These are phyloP conservation scores for Galaxea fascicularis DNA, from an alignment of 92 coral and sea anemone species.

Conservation along the genomic window DNA sequence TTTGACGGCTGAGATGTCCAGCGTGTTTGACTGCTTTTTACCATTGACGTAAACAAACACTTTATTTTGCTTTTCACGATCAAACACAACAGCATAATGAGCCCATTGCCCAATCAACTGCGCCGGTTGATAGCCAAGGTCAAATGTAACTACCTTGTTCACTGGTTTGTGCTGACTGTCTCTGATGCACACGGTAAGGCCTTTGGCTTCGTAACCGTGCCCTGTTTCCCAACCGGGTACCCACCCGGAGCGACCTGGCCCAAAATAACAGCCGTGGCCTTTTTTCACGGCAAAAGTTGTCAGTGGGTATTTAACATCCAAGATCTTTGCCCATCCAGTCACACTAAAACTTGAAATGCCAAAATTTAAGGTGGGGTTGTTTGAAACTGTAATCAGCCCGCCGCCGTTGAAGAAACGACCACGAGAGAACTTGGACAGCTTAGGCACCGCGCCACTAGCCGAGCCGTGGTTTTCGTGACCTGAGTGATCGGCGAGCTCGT, in stretches of 20 bases:
- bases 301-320: conserved; percentile 62
- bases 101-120: conserved; percentile 59
- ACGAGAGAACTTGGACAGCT: conserved; percentile 62
- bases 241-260: conserved; percentile 49
- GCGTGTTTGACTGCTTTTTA: conserved; percentile 65
- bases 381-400: conserved; percentile 50
- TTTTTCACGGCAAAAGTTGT: conserved; percentile 74
- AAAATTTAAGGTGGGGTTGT: conserved; percentile 53
- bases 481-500: conserved; percentile 72
- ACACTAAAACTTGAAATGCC: conserved; percentile 64
- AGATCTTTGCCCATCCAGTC: conserved; percentile 67
- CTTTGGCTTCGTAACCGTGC: conserved; percentile 65
- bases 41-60: conserved; percentile 67
- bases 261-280: conserved; percentile 72
- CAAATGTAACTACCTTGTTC: conserved; percentile 34
- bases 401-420: conserved; percentile 47
- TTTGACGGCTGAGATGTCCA: conserved; percentile 48
- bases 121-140: conserved; percentile 51
- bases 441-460: conserved; percentile 48
- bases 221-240: conserved; percentile 72
- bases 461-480: conserved; percentile 72
- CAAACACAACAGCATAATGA: too few species aligned
- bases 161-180: conserved; percentile 57
- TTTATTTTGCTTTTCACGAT: conserved; percentile 14
- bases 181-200: conserved; percentile 67